phyloP scores from a whole-genome alignment of 2,797 vertebrate genomes.

The Liasis olivaceus region DNA sequence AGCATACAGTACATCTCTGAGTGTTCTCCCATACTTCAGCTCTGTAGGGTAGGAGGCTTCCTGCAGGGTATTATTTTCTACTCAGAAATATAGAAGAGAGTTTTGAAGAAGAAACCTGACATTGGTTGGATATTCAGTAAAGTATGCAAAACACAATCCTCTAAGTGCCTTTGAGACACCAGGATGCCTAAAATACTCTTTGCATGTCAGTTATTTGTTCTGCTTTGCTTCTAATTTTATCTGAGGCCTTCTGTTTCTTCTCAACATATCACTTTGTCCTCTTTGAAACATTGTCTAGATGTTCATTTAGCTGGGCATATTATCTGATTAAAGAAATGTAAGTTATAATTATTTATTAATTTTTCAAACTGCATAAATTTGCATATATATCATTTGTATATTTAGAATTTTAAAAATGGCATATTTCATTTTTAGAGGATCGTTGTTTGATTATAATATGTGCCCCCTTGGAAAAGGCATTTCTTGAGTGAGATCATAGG shows the following conservation, averaged over 20 bases:
- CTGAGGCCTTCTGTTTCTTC: background rate
- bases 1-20: slow-evolving; percentile 37
- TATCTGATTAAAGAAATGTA: background rate
- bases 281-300: background rate
- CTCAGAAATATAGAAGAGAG: slow-evolving; percentile 48
- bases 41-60: background rate
- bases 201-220: slow-evolving; percentile 1
- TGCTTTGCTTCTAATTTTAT: background rate
- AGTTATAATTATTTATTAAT: background rate
- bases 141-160: background rate
- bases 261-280: background rate
- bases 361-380: background rate
- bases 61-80: background rate
- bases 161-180: background rate
- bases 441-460: background rate
- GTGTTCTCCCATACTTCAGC: background rate
- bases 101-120: background rate
- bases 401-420: background rate
- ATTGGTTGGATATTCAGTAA: background rate
- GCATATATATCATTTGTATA: background rate
- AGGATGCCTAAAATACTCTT: background rate
- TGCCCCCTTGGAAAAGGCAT: background rate
- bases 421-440: background rate
- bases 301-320: background rate
- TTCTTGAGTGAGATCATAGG: background rate